phyloP scores from a whole-genome alignment of 2,888 invertebrate species.

The Drosophila fungiperda region DNA sequence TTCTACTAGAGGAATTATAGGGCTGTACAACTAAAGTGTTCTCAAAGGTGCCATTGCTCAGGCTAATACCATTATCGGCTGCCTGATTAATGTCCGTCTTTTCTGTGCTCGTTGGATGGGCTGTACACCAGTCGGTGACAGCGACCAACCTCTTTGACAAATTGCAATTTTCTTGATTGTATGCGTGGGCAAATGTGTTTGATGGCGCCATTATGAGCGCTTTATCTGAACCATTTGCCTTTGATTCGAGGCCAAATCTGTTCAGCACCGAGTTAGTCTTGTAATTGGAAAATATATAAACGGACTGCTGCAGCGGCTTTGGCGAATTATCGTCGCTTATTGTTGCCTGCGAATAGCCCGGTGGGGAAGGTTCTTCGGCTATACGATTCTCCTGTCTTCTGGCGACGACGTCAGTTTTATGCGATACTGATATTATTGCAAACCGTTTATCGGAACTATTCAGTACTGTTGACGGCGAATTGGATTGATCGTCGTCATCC shows the following conservation, averaged over 20 bases:
- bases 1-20: slow-evolving; percentile 74
- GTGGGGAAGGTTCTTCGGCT: slow-evolving; percentile 21
- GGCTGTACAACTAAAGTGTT: slow-evolving; percentile 72
- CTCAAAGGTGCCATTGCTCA: slow-evolving; percentile 53
- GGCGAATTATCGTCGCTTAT: slow-evolving; percentile 56
- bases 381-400: slow-evolving; percentile 33
- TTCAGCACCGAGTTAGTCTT: slow-evolving; percentile 77
- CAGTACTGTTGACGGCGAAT: slow-evolving; percentile 26
- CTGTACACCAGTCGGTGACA: slow-evolving; percentile 69
- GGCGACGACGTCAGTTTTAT: slow-evolving; percentile 31
- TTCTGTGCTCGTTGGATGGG: slow-evolving; percentile 59
- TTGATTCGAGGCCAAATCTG: slow-evolving; percentile 57
- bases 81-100: slow-evolving; percentile 59
- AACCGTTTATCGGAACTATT: slow-evolving; percentile 38
- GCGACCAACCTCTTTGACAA: slow-evolving; percentile 63
- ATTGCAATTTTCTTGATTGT: slow-evolving; percentile 82
- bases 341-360: slow-evolving; percentile 37
- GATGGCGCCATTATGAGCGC: slow-evolving; percentile 39
- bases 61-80: slow-evolving; percentile 31
- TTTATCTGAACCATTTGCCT: slow-evolving; percentile 51
- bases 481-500: slow-evolving; percentile 86
- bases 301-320: slow-evolving; percentile 83
- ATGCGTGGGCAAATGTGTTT: slow-evolving; percentile 59
- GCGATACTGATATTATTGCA: slow-evolving; percentile 53
- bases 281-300: slow-evolving; percentile 84